A percentile compares a stretch with the other conserved stretches of the same genome.
Conservation (phyloP, 2,888 invertebrate genomes). For the Meghimatium bilineatum region DNA sequence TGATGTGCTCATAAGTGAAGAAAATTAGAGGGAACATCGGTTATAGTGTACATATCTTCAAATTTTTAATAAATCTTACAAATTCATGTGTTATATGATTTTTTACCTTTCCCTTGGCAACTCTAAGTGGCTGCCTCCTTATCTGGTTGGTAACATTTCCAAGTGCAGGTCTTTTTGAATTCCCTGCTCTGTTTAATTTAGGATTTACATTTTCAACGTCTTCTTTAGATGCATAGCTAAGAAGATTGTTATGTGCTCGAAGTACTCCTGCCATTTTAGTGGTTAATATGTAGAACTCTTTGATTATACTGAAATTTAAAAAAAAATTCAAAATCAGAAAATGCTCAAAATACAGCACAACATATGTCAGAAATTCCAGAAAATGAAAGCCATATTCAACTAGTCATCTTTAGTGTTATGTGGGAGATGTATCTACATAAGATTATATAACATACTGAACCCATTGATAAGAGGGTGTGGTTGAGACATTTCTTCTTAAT, state of each 20-base stretch:
- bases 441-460: too few relatives aligned
- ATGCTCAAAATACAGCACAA: not conserved
- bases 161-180: constrained; percentile 64
- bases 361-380: too few relatives aligned
- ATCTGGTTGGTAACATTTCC: constrained; percentile 73
- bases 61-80: too few relatives aligned
- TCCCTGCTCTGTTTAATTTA: constrained; percentile 18
- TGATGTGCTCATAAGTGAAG: too few relatives aligned
- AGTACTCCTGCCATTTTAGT: constrained; percentile 11
- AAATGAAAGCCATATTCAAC: too few relatives aligned
- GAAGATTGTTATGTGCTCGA: not conserved
- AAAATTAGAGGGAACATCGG: too few relatives aligned
- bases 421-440: too few relatives aligned
- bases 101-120: constrained; percentile 65
- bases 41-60: too few relatives aligned
- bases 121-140: constrained; percentile 71
- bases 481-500: too few relatives aligned
- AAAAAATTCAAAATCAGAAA: not conserved
- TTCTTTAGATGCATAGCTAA: not conserved
- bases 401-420: not conserved
- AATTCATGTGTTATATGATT: too few relatives aligned
- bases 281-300: too few relatives aligned
- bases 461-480: too few relatives aligned
- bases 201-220: constrained; percentile 40
- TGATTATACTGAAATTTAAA: not conserved